phyloP scores from a whole-genome alignment of 2,888 invertebrate species.

The Eristalis intricaria region DNA sequence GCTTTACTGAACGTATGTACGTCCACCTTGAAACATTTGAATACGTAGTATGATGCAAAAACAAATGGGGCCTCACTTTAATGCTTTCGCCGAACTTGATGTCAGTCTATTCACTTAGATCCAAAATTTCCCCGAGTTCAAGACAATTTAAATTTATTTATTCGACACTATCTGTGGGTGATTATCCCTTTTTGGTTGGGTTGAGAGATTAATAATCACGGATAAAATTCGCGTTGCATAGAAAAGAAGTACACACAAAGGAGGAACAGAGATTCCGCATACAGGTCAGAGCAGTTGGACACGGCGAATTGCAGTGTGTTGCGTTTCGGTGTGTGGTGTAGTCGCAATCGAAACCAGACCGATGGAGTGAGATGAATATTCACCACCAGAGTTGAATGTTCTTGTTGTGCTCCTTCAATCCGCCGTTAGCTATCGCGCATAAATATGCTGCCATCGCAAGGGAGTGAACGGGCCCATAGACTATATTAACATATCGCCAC shows the following conservation, averaged over 20 bases:
- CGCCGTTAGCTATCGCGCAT: not conserved
- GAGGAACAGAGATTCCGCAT: slow-evolving; percentile 35
- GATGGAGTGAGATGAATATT: slow-evolving; percentile 18
- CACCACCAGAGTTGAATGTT: not conserved
- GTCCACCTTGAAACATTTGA: not conserved
- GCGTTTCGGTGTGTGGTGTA: not conserved
- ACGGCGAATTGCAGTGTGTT: slow-evolving; percentile 61
- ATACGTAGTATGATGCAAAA: slow-evolving; percentile 20
- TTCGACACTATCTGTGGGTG: slow-evolving; percentile 6
- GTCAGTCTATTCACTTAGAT: slow-evolving; percentile 8
- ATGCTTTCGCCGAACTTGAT: not conserved
- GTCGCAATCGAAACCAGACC: not conserved
- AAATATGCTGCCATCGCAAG: not conserved
- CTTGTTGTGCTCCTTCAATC: slow-evolving; percentile 8
- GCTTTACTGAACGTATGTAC: not conserved
- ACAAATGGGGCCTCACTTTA: not conserved
- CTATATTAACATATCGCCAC: slow-evolving; percentile 23
- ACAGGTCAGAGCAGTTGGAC: slow-evolving; percentile 47
- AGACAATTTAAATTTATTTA: slow-evolving; percentile 3
- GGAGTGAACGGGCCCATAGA: slow-evolving; percentile 3
- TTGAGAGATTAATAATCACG: slow-evolving; percentile 16
- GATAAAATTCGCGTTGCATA: slow-evolving; percentile 41
- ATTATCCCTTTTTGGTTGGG: not conserved
- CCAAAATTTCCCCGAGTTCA: not conserved
- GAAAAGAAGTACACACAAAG: slow-evolving; percentile 22